Base-by-base conservation (phyloP, 2,888 invertebrate genomes). In the Cataglyphis rosenhaueri region DNA sequence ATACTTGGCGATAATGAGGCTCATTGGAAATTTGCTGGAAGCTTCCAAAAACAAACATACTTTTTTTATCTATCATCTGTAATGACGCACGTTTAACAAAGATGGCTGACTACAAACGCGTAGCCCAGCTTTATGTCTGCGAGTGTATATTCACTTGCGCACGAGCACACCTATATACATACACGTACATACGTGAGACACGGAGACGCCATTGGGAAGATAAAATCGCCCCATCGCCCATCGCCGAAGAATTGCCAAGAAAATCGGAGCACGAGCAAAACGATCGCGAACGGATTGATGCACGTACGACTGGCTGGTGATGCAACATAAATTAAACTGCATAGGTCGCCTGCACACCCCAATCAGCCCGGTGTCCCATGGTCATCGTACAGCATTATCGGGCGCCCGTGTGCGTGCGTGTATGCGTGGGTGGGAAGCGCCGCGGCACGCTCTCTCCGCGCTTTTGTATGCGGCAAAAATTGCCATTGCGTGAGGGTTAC, bases 301-400 rank as follows among this genome's bases (percentile, higher is more conserved):
- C 88, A 75, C 85, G 86, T 92, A 91, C 92, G 92, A 93, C 93
- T 92, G 93, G 89, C 88, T 92, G 91, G 91, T 90, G 91, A 92
- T 92, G 91, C 92, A 91, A 92, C 92, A 92, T 92, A 92, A 92
- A 92, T 92, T 92, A 92, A 92, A 92, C 92, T 92, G 92, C 92
- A 92, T 92, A 91, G 91, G 89, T 88, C 87, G 90, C 89, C 88
- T 89, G 89, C 87, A 89, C 92, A 92, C 92, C 92, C 92, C 93
- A 92, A 93, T 92, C 92, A 92, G 88, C 88, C 85, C 89, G 90
- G 88, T 92, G 91, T 92, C 89, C 91, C 92, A 92, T 92, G 91
- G 92, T 91, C 91, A 92, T 92, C 91, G 91, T 90, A 88, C 89
- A 85, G 90, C 89, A 92, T 92, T 92, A 92, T 92, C 91, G 91